Evolutionary conservation across 2,113 vertebrate genomes (phyloP).

Genomic region (Chiloscyllium plagiosum): DNA sequence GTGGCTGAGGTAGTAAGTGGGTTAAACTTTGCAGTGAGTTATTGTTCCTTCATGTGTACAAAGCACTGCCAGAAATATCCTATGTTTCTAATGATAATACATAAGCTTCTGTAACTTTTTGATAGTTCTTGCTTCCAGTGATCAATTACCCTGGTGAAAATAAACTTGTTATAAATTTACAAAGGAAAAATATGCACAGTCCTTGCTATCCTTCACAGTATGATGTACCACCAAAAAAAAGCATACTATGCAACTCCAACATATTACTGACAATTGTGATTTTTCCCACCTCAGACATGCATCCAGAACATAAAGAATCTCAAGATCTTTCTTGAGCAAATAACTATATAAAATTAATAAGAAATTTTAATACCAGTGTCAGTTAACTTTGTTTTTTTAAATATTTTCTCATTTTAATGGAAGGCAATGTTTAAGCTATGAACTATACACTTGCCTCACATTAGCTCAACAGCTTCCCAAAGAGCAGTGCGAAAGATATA

Average conservation of each 20-base stretch:
- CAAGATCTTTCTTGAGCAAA: not conserved
- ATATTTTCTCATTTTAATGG: not conserved
- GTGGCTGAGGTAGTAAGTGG: not conserved
- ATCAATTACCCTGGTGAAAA: slow-evolving; percentile 2
- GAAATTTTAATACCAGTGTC: not conserved
- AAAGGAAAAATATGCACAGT: not conserved
- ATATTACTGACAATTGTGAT: not conserved
- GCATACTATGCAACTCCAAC: not conserved
- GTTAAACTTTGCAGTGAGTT: not conserved
- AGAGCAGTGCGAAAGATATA: not conserved
- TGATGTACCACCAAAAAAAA: not conserved
- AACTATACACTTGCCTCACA: not conserved
- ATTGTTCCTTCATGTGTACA: not conserved
- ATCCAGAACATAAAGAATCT: not conserved
- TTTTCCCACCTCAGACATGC: not conserved
- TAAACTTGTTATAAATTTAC: not conserved
- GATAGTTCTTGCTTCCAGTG: not conserved
- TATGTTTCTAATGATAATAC: not conserved
- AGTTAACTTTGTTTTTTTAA: not conserved
- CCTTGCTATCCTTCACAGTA: not conserved
- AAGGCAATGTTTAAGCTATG: not conserved
- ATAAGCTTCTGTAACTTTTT: slow-evolving; percentile 9
- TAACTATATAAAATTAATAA: not conserved
- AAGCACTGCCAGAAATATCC: not conserved
- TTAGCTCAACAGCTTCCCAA: not conserved